A percentile compares a stretch with the other conserved stretches of the same genome.
These are phyloP conservation scores for Pangasius sanitwongsei DNA, from an alignment of 2,797 vertebrate species.

Conservation along the genomic window DNA sequence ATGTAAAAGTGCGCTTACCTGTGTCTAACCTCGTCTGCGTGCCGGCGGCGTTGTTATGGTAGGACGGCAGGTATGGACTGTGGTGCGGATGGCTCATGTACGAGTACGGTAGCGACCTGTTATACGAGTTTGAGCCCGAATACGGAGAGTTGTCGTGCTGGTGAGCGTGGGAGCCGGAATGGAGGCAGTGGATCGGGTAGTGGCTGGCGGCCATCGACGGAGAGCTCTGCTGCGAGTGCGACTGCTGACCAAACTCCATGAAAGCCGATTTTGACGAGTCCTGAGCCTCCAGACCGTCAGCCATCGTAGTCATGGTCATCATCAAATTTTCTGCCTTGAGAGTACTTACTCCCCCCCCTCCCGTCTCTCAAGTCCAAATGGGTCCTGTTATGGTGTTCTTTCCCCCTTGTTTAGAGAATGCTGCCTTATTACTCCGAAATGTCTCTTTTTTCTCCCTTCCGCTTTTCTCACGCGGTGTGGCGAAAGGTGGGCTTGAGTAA, in stretches of 20 bases:
- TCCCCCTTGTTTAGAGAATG: constrained; percentile 78
- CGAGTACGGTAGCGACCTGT: constrained; percentile 93
- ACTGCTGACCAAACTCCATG: constrained; percentile 97
- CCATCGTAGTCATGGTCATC: constrained; percentile 99
- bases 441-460: constrained; percentile 59
- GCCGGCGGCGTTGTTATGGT: constrained; percentile 89
- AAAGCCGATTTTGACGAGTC: constrained; percentile 99
- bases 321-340: constrained; percentile 96
- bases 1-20: constrained; percentile 84
- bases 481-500: constrained; percentile 83
- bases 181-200: constrained; percentile 97
- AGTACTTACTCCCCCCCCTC: constrained; percentile 77
- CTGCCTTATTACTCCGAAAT: constrained; percentile 77
- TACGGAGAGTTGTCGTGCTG: constrained; percentile 91
- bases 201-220: constrained; percentile 95
- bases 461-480: constrained; percentile 78
- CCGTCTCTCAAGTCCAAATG: constrained; percentile 81
- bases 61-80: constrained; percentile 96
- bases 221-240: constrained; percentile 91
- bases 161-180: constrained; percentile 90
- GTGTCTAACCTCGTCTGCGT: constrained; percentile 91
- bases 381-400: constrained; percentile 74
- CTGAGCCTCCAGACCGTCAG: constrained; percentile 98
- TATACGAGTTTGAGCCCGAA: constrained; percentile 82
- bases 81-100: constrained; percentile 97